Evolutionary conservation across 2,888 invertebrate species (phyloP).

Genomic region (Lycaena phlaeas): DNA sequence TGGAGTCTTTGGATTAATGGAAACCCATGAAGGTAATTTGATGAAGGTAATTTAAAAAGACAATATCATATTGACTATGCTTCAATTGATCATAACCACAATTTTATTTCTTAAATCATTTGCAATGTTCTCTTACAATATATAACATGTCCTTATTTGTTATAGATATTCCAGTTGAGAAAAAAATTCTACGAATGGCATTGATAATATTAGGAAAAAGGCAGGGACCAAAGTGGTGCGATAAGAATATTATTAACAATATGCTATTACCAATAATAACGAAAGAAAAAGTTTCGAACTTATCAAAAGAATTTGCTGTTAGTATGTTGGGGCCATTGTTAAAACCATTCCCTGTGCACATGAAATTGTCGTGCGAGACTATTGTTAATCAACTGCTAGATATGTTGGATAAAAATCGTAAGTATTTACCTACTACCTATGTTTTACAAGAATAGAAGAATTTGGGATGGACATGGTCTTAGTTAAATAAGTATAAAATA

Average conservation of each 20-base stretch:
- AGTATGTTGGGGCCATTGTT: slow-evolving; percentile 48
- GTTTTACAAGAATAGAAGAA: too few relatives aligned
- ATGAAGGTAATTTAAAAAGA: too few relatives aligned
- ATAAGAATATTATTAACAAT: slow-evolving; percentile 47
- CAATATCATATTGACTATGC: too few relatives aligned
- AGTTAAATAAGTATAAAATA: too few relatives aligned
- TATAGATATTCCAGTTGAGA: slow-evolving; percentile 40
- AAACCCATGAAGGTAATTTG: too few relatives aligned
- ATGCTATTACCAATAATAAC: slow-evolving; percentile 47
- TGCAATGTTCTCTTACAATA: too few relatives aligned
- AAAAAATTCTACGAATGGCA: slow-evolving; percentile 43
- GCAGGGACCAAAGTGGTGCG: slow-evolving; percentile 54
- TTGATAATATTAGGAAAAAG: slow-evolving; percentile 55
- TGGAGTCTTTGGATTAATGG: too few relatives aligned
- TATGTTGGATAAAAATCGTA: slow-evolving; percentile 42
- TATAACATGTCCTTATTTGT: too few relatives aligned
- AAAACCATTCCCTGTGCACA: slow-evolving; percentile 53
- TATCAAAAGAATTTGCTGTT: slow-evolving; percentile 41
- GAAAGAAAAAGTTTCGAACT: slow-evolving; percentile 27
- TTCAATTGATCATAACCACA: too few relatives aligned
- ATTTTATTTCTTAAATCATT: too few relatives aligned
- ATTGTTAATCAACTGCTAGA: slow-evolving; percentile 41
- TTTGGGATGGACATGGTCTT: too few relatives aligned
- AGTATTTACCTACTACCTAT: too few relatives aligned
- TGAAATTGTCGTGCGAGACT: slow-evolving; percentile 56